phyloP scores from a whole-genome alignment of 1,140 invertebrate species.

The Ceratosolen fusciceps region DNA sequence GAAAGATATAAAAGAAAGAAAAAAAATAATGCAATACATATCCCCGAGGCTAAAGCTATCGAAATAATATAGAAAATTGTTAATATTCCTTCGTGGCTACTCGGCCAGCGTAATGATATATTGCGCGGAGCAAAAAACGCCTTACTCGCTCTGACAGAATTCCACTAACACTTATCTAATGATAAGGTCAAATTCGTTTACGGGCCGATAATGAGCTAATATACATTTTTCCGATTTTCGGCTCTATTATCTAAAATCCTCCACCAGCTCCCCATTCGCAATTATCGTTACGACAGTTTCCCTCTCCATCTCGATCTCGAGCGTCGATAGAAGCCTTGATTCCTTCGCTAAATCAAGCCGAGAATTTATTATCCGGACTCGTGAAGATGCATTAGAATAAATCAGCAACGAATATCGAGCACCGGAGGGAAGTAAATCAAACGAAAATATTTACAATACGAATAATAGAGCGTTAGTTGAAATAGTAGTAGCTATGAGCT shows the following conservation, averaged over 20 bases:
- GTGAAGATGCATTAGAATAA: background rate
- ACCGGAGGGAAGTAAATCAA: background rate
- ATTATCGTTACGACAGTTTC: background rate
- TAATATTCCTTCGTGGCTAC: background rate
- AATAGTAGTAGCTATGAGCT: background rate
- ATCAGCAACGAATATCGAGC: background rate
- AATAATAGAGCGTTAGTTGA: too few species aligned
- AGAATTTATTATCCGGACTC: background rate
- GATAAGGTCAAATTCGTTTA: constrained; percentile 31
- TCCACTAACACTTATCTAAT: constrained; percentile 33
- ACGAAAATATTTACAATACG: background rate
- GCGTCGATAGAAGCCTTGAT: background rate
- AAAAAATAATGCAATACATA: background rate
- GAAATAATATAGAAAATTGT: constrained; percentile 7
- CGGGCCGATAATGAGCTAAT: constrained; percentile 29
- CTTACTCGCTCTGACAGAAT: constrained; percentile 11
- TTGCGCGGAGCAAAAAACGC: constrained; percentile 12
- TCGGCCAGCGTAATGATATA: background rate
- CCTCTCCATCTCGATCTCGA: background rate
- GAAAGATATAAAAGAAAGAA: background rate
- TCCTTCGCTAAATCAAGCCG: background rate
- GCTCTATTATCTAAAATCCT: constrained; percentile 32
- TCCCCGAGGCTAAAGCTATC: background rate
- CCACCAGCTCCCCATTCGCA: constrained; percentile 2
- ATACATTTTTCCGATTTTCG: constrained; percentile 38